Percentiles rank a stretch among this genome's conserved stretches.
Evolutionary conservation across 2,888 invertebrate genomes (phyloP).

Genomic region (Agrotis segetum): DNA sequence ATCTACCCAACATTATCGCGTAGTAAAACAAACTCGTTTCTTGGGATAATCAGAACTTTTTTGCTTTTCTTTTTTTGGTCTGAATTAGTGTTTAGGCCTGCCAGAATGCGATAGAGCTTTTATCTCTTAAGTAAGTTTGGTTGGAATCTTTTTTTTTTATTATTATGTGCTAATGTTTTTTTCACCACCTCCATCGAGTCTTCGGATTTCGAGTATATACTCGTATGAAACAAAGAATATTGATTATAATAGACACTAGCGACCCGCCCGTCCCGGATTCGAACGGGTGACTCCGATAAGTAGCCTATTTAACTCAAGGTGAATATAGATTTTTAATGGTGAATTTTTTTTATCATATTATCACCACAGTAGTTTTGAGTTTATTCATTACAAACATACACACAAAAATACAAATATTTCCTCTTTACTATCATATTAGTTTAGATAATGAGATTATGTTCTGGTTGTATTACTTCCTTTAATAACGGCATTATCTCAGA

Average conservation of each 20-base stretch:
- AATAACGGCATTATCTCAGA: neutral
- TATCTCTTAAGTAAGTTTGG: slow-evolving; percentile 30
- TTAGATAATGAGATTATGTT: slow-evolving; percentile 12
- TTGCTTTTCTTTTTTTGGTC: slow-evolving; percentile 11
- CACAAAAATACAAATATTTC: too few species aligned
- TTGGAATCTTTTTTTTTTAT: slow-evolving; percentile 21
- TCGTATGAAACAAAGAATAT: neutral
- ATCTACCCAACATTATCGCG: slow-evolving; percentile 42
- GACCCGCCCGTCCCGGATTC: too few species aligned
- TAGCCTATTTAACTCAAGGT: too few species aligned
- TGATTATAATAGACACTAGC: too few species aligned
- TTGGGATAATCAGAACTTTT: slow-evolving; percentile 30
- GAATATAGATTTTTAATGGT: too few species aligned
- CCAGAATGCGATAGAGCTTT: slow-evolving; percentile 35
- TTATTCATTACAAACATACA: too few species aligned
- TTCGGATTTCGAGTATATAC: neutral
- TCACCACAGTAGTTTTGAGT: too few species aligned
- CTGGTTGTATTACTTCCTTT: neutral
- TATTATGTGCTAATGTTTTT: slow-evolving; percentile 11
- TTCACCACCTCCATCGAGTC: neutral
- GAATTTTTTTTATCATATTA: too few species aligned
- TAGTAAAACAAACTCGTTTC: slow-evolving; percentile 42
- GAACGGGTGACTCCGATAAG: too few species aligned
- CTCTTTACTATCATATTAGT: too few species aligned
- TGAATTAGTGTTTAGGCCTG: slow-evolving; percentile 38